Evolutionary conservation across 2,888 invertebrate genomes (phyloP), one percentile per base, ranked within the genome.

Genomic region (Drosophila borborema): DNA sequence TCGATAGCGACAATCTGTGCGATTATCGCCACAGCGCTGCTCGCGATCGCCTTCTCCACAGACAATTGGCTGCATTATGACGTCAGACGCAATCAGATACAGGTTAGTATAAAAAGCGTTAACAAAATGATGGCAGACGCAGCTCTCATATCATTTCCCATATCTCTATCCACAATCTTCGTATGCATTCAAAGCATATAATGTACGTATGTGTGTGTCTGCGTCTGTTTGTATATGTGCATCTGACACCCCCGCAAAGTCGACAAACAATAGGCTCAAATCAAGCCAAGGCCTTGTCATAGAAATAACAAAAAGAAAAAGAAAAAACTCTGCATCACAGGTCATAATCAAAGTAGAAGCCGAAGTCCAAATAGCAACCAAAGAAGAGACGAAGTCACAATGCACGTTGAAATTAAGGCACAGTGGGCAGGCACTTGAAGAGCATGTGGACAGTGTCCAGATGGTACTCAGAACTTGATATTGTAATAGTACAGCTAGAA

Each of bases 41-140:
- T 99, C 93, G 96, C 97, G 91, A 98, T 99, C 93, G 98, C 98
- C 91, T 98, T 98, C 94, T 96, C 98, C 89, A 98, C 98, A 92
- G 98, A 99, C 94, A 98, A 98, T 95, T 99, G 99, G 99, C 95
- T 98, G 91, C 97, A 97, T 93, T 97, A 98, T 91, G 97, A 98
- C 94, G 98, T 99, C 86, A 96, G 97, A 93, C 95, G 98, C 92
- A 95, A 95, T 91, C 96, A 95, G 93, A 98, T 98, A 92, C 96
- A 97, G 96, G 98, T 97, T 95, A 85, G 85, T 90, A 36, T 68
- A 45, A 51, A 66, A 79, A 75, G 49, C 64, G 56, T 79, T 54
- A 72, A 75, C 65, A 75, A 66, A 79, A 48, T 58, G 53, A 45
- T 31, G 34, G 45, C 49, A 72, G 45, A 64, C 41, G 51, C 63